A percentile compares a stretch with the other conserved stretches of the same genome.
Evolutionary conservation across 2,113 vertebrate species (phyloP).

Genomic region (Fulmarus glacialis): DNA sequence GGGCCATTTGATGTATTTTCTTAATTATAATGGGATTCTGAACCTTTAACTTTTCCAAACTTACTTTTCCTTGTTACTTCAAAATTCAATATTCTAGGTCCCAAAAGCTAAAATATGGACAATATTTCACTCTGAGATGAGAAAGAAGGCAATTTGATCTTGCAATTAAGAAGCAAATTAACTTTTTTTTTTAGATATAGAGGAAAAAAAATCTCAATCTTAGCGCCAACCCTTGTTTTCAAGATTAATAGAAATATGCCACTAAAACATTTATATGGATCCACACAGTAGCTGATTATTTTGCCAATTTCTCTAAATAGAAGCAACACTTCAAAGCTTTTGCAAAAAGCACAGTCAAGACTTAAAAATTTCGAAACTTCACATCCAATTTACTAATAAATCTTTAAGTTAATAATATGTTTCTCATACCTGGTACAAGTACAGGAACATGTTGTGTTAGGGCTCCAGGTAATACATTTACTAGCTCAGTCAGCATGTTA

Average conservation of each 20-base stretch:
- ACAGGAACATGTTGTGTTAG: slow-evolving; percentile 94
- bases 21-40: background rate
- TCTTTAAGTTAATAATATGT: background rate
- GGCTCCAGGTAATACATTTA: slow-evolving; percentile 95
- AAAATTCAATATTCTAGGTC: background rate
- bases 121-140: background rate
- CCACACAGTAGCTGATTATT: background rate
- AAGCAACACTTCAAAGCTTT: background rate
- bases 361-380: background rate
- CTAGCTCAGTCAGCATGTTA: slow-evolving; percentile 98
- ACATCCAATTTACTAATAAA: background rate
- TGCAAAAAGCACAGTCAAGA: background rate
- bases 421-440: slow-evolving; percentile 91
- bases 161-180: background rate
- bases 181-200: background rate
- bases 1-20: background rate
- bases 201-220: background rate
- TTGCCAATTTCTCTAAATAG: background rate
- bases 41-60: background rate
- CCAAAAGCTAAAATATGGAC: background rate
- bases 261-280: background rate
- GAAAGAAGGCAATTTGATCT: background rate
- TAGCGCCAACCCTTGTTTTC: background rate
- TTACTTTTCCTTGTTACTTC: background rate
- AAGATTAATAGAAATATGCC: background rate